phyloP scores from a whole-genome alignment of 1,140 invertebrate species.

The Forficula auricularia region DNA sequence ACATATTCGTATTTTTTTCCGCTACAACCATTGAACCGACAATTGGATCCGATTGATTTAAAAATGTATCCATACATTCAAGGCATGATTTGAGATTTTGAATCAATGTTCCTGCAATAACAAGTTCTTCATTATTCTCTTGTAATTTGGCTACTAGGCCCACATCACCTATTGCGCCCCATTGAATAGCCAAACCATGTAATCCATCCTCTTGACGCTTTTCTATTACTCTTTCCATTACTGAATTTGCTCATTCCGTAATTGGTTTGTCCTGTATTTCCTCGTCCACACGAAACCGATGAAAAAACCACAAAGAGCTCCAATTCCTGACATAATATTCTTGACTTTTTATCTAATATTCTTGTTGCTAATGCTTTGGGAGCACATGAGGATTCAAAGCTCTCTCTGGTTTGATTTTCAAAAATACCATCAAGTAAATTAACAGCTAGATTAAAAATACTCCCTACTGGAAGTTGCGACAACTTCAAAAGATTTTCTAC shows the following conservation, averaged over 20 bases:
- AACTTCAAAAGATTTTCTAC: slow-evolving; percentile 27
- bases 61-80: slow-evolving; percentile 64
- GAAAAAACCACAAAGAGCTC: slow-evolving; percentile 92
- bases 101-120: slow-evolving; percentile 80
- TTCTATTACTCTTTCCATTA: slow-evolving; percentile 89
- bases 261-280: slow-evolving; percentile 87
- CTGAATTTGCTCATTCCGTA: slow-evolving; percentile 91
- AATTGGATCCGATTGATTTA: slow-evolving; percentile 73
- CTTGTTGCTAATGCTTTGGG: slow-evolving; percentile 45
- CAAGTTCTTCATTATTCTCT: slow-evolving; percentile 63
- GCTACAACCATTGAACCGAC: slow-evolving; percentile 66
- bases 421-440: slow-evolving; percentile 40
- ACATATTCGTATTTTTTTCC: slow-evolving; percentile 41
- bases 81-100: slow-evolving; percentile 83
- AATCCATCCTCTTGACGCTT: slow-evolving; percentile 49
- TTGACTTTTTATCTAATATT: slow-evolving; percentile 52
- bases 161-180: slow-evolving; percentile 95
- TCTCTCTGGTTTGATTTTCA: slow-evolving; percentile 39
- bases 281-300: slow-evolving; percentile 81
- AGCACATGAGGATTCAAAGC: slow-evolving; percentile 32
- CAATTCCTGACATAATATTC: slow-evolving; percentile 53
- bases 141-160: slow-evolving; percentile 76
- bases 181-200: slow-evolving; percentile 66
- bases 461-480: not conserved
- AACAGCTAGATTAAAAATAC: slow-evolving; percentile 24